Evolutionary conservation across 2,888 invertebrate genomes (phyloP), one percentile per base, ranked within the genome.

Genomic region (Heteromyza rotundicornis): DNA sequence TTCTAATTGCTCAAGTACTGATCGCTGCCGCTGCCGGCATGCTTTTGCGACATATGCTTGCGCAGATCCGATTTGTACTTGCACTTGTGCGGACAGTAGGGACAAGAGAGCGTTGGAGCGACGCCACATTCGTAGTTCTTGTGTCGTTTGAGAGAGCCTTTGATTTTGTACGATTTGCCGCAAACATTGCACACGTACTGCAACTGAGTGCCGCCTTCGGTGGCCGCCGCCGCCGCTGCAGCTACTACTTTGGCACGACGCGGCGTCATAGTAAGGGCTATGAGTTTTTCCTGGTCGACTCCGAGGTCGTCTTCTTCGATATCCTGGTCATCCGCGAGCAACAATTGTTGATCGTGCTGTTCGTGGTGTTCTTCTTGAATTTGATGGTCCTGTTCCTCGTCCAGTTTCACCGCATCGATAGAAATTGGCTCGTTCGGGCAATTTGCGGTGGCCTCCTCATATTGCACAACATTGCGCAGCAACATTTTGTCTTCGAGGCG

Each of bases 151-250:
- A 92, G 85, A 66, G 91, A 91, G 71, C 91, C 90, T 78, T 90
- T 90, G 83, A 90, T 89, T 84, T 90, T 90, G 87, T 94, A 94
- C 73, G 89, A 87, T 85, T 93, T 94, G 70, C 91, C 91, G 82
- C 94, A 94, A 75, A 86, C 87, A 75, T 86, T 87, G 84, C 91
- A 91, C 66, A 86, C 87, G 79, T 87, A 76, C 47, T 79, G 80
- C 62, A 76, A 56, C 20, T 44, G 68, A 5, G 67, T 23, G 16
- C 65, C 58, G 44, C 53, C 17, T 16, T n/a, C 14, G 40, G 40
- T n/a, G 16, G 8, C 3, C 14, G 3, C 14, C 35, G 51, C 3
- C 56, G 40, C n/a, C 16, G 12, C 16, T 24, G 24, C 16, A 53
- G 53, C 7, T 44, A 2, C n/a, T 22, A 36, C 2, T 17, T 20